These are phyloP conservation scores for Lordiphosa andalusiaca DNA, from an alignment of 2,888 invertebrate genomes.

Conservation along the genomic window DNA sequence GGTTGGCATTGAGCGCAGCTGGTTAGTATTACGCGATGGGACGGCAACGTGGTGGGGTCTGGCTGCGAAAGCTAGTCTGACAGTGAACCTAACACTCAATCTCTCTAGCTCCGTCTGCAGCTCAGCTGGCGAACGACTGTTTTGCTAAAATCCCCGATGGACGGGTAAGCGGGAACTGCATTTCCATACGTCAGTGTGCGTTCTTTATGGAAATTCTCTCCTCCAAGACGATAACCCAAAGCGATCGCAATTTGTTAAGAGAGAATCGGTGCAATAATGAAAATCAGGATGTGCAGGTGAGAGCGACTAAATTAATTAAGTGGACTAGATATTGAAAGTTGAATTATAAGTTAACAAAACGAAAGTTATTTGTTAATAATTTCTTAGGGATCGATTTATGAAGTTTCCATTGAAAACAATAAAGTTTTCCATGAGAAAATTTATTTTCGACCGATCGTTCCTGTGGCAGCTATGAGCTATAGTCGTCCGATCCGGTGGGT, in stretches of 20 bases:
- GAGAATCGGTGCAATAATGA: slow-evolving; percentile 48
- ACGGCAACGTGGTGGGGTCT: background rate
- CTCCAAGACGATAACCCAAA: slow-evolving; percentile 13
- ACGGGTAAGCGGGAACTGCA: slow-evolving; percentile 36
- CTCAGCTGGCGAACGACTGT: slow-evolving; percentile 34
- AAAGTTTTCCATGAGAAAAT: too few relatives aligned
- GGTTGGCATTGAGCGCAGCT: slow-evolving; percentile 42
- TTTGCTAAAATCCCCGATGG: slow-evolving; percentile 20
- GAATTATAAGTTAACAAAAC: too few relatives aligned
- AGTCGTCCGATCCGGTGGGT: too few relatives aligned
- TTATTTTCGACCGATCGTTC: too few relatives aligned
- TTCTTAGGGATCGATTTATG: too few relatives aligned
- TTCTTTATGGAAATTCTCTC: slow-evolving; percentile 50
- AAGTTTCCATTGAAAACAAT: too few relatives aligned
- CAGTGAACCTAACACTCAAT: slow-evolving; percentile 19
- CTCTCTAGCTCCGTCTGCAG: slow-evolving; percentile 24
- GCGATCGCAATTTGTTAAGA: slow-evolving; percentile 40
- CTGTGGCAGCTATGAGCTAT: too few relatives aligned
- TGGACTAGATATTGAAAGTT: too few relatives aligned
- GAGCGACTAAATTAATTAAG: background rate
- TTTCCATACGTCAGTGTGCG: slow-evolving; percentile 40
- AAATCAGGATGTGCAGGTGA: slow-evolving; percentile 34
- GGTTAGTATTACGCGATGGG: slow-evolving; percentile 36
- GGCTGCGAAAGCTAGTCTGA: slow-evolving; percentile 34
- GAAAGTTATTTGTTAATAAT: too few relatives aligned